Base-by-base conservation (phyloP, 2,888 invertebrate species). In the Chorisops tibialis region DNA sequence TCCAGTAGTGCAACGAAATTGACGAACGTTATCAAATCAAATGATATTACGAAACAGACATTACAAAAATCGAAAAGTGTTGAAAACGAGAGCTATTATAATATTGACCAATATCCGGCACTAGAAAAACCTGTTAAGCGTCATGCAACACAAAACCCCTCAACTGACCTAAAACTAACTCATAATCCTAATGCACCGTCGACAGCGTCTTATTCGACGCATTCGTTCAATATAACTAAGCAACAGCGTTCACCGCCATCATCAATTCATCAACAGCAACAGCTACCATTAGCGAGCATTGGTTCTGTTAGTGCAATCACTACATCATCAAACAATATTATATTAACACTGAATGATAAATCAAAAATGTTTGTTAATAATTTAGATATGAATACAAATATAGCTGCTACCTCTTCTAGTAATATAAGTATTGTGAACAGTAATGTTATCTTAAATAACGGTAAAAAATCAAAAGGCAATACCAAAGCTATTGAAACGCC, bases 41-140 rank as follows among this genome's bases (percentile, higher is more conserved):
- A 63, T 49, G 63, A 64, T 45, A 59, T 38, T 12, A 3, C 41
- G 7, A 62, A 56, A 41, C 64, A 64, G 39, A 62, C 51, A 2
- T 63, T 78, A 61, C 75, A 76, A 68, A 76, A 79, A 69, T 77
- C 78, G 2, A 79, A 76, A 63, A 79, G 78, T 67, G 74, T 78
- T 47, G 78, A 79, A 59, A 72, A 73, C 48, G 75, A 77, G 63
- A 70, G 71, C 54, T 73, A 70, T 61, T 74, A 75, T 59, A 75
- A 71, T 65, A 74, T 72, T 65, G 78, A 77, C 64, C 80, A 79
- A 64, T 80, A 80, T 70, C 80, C 80, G 30, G 79, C 79, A 47
- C 68, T 80, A 19, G 79, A 79, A 66, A 78, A 78, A 70, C 77
- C 79, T 1, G 71, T 79, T 21, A 74, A 80, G 70, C 69, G 75